Evolutionary conservation across 2,797 vertebrate species (phyloP).

Genomic region (Eospalax fontanierii): DNA sequence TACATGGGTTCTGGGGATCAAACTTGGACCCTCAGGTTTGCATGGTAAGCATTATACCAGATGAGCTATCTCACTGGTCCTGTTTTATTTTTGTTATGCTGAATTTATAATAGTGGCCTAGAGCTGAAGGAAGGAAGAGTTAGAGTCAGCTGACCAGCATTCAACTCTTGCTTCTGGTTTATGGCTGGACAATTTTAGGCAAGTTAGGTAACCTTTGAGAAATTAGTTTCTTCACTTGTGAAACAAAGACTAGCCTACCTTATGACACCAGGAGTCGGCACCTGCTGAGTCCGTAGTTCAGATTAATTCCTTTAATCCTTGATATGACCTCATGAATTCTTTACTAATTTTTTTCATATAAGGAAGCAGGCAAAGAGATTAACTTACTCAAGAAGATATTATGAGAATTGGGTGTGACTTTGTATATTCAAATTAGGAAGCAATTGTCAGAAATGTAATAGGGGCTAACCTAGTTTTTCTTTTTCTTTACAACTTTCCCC

Average conservation of each 20-base stretch:
- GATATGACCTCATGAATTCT: neutral
- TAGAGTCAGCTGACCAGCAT: constrained; percentile 5
- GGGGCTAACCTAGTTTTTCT: neutral
- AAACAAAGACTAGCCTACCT: neutral
- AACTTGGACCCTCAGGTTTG: neutral
- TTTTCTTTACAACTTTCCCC: neutral
- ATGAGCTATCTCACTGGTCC: neutral
- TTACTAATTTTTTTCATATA: neutral
- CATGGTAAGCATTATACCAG: neutral
- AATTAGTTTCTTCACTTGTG: neutral
- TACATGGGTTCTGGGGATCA: neutral
- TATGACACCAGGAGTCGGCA: neutral
- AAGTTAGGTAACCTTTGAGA: constrained; percentile 17
- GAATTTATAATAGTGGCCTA: constrained; percentile 36
- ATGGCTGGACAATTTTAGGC: neutral
- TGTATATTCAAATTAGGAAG: constrained; percentile 28
- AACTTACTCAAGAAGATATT: neutral
- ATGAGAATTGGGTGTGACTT: neutral
- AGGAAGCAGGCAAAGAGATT: neutral
- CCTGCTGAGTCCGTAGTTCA: neutral
- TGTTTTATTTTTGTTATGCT: constrained; percentile 36
- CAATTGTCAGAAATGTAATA: neutral
- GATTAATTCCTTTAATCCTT: neutral
- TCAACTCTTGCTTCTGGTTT: constrained; percentile 36
- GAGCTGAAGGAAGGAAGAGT: neutral